Base-by-base conservation (phyloP, 2,113 vertebrate species). In the Heterotilapia buettikoferi region DNA sequence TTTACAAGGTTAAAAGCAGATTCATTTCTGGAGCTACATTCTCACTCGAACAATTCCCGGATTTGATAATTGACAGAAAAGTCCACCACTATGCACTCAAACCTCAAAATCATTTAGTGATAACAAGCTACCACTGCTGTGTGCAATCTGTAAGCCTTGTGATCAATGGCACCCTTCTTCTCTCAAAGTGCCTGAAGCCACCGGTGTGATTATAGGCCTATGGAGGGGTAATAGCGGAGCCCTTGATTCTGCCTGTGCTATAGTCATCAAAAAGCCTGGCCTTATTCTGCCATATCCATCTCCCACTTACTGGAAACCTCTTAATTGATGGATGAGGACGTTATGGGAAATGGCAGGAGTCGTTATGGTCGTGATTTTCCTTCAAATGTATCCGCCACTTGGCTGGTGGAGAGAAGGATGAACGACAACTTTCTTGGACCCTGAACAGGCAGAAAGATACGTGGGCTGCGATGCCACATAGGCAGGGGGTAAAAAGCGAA, bases 261-360 rank as follows among this genome's bases (percentile, higher is more conserved):
- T 6, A 84, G 89, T 94, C 92, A 92, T 93, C 89, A 83, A 85
- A 89, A 89, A 89, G 90, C 91, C 90, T 94, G 92, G 80, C 91
- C 92, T 96, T 95, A 96, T 97, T 97, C 96, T 96, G 93, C 89
- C 87, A 85, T 90, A 95, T 96, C 95, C 88, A 90, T 96, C 95
- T 95, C 93, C 93, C 63, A 92, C 87, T 96, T 97, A 96, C 96
- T 96, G 96, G 94, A 97, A 88, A 94, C 88, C 93, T 93, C 95
- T 97, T 98, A 98, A 98, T 95, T 98, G 98, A 98, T 61, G 93
- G 97, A 98, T 98, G 96, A 98, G 95, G 96, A 96, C 94, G 97
- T 97, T 97, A 97, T 97, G 94, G 96, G 96, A 94, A 95, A 93
- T 97, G 97, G 96, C 98, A 98, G 97, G 89, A 97, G 95, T 97